Percentiles rank a stretch among this genome's conserved stretches.
Evolutionary conservation across 2,797 vertebrate genomes (phyloP).

Genomic region (Aratinga solstitialis): DNA sequence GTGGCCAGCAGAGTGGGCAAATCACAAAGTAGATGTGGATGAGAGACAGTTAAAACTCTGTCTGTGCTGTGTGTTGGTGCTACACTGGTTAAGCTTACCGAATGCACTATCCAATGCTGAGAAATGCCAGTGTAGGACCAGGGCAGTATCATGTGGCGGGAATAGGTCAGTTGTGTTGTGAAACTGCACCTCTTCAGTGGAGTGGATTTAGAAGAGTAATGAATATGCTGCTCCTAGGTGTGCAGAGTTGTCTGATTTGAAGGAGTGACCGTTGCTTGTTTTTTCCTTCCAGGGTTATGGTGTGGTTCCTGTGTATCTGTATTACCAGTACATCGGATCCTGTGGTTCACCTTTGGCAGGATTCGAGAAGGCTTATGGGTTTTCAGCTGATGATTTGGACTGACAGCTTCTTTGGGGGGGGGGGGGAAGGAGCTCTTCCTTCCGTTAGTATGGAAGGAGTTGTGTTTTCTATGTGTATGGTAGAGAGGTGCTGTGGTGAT

Average conservation of each 20-base stretch:
- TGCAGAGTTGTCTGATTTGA: not conserved
- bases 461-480: not conserved
- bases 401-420: not conserved
- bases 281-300: not conserved
- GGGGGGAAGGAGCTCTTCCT: not conserved
- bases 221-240: not conserved
- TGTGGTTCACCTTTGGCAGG: not conserved
- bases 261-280: not conserved
- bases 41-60: not conserved
- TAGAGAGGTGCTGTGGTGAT: not conserved
- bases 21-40: not conserved
- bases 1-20: not conserved
- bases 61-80: not conserved
- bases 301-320: not conserved
- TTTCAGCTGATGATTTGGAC: not conserved
- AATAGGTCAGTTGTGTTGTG: not conserved
- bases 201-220: not conserved
- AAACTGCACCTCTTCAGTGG: not conserved
- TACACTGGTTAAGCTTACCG: not conserved
- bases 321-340: not conserved
- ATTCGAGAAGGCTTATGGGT: not conserved
- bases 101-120: fast-evolving
- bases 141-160: not conserved
- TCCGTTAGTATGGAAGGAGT: not conserved
- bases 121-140: not conserved